These are phyloP conservation scores for Drosophila sproati DNA, from an alignment of 1,140 invertebrate species.

Conservation along the genomic window DNA sequence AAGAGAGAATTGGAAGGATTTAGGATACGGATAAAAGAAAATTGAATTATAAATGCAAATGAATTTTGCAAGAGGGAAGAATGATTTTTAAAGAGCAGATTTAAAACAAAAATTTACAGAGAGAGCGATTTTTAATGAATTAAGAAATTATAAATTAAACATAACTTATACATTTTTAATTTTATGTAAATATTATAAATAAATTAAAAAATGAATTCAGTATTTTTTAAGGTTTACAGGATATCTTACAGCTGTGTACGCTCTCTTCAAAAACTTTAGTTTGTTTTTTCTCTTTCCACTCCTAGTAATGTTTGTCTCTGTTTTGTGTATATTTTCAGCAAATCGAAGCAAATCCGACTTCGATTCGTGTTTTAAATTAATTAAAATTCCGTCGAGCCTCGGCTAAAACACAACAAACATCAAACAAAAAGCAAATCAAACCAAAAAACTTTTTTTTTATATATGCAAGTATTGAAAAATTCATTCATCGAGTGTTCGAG, in stretches of 20 bases:
- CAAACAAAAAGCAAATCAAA: constrained; percentile 52
- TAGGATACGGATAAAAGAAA: no score
- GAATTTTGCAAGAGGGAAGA: no score
- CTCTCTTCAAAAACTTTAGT: not conserved
- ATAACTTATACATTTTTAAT: no score
- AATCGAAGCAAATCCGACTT: constrained; percentile 53
- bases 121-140: no score
- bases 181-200: no score
- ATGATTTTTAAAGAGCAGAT: no score
- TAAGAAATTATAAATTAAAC: no score
- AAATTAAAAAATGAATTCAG: no score
- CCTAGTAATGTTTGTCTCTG: constrained; percentile 41
- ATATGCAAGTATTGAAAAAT: constrained; percentile 77
- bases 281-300: constrained; percentile 12
- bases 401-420: constrained; percentile 37
- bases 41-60: no score
- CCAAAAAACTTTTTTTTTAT: constrained; percentile 38
- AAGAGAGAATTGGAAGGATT: no score
- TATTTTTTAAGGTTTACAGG: not conserved
- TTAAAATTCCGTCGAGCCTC: constrained; percentile 73
- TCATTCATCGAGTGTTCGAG: constrained; percentile 66
- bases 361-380: constrained; percentile 64
- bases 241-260: constrained; percentile 13
- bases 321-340: constrained; percentile 71
- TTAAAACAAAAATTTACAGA: no score